Evolutionary conservation across 1,140 invertebrate species (phyloP).

Genomic region (Drosophila sulfurigaster): DNA sequence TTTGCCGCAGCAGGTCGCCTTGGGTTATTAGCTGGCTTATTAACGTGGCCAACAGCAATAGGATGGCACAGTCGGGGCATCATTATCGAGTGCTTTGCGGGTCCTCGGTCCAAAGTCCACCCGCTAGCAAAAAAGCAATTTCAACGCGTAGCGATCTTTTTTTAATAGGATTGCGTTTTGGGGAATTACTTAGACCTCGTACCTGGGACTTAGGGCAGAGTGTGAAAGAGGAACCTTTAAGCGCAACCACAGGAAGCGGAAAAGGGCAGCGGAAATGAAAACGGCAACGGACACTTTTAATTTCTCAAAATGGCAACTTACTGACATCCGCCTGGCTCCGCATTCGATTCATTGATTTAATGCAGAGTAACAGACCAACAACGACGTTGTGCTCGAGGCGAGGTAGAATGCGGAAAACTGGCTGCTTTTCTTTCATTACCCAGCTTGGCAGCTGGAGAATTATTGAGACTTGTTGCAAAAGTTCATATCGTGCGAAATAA

Average conservation of each 20-base stretch:
- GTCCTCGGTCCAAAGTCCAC: conserved; percentile 14
- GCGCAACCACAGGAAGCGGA: conserved; percentile 55
- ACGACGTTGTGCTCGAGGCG: background rate
- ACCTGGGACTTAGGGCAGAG: conserved; percentile 36
- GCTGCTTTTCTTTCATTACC: conserved; percentile 43
- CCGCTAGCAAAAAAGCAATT: conserved; percentile 54
- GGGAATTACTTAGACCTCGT: conserved; percentile 61
- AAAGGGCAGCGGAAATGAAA: conserved; percentile 72
- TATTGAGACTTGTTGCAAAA: conserved; percentile 79
- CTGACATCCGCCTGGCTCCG: conserved; percentile 66
- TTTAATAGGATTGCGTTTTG: conserved; percentile 80
- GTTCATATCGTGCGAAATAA: conserved; percentile 77
- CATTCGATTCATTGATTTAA: conserved; percentile 80
- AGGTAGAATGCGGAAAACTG: conserved; percentile 18
- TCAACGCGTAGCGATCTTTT: conserved; percentile 52
- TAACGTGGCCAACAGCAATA: conserved; percentile 60
- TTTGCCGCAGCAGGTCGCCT: conserved; percentile 59
- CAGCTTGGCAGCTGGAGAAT: conserved; percentile 65
- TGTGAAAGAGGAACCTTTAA: background rate
- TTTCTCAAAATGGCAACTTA: conserved; percentile 81
- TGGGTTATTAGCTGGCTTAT: conserved; percentile 82
- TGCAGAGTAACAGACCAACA: conserved; percentile 63
- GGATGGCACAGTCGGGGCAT: conserved; percentile 48
- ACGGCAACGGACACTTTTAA: conserved; percentile 80
- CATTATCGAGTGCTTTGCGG: conserved; percentile 82